These are phyloP conservation scores for Anthrax anthrax DNA, from an alignment of 2,888 invertebrate genomes.

Conservation along the genomic window DNA sequence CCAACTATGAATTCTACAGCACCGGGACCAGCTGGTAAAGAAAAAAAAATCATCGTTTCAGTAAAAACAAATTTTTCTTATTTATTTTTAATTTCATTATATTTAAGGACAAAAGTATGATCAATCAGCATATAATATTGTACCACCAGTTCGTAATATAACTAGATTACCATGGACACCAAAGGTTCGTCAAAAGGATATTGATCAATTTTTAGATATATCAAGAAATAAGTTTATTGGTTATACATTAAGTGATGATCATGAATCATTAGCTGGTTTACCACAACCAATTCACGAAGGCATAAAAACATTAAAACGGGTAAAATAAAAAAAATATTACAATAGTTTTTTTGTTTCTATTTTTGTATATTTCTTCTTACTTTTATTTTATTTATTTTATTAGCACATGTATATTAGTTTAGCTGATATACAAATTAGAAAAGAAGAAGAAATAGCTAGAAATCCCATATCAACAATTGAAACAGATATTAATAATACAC, in stretches of 20 bases:
- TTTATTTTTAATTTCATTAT: too few relatives aligned
- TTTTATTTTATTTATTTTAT: slow-evolving; percentile 9
- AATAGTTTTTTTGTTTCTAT: not conserved
- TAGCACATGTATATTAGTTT: slow-evolving; percentile 89
- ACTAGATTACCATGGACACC: slow-evolving; percentile 82
- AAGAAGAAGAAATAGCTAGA: slow-evolving; percentile 80
- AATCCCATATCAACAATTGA: slow-evolving; percentile 82
- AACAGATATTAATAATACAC: slow-evolving; percentile 61
- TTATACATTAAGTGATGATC: slow-evolving; percentile 75
- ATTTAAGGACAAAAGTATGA: slow-evolving; percentile 13
- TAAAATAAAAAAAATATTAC: slow-evolving; percentile 17
- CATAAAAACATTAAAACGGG: slow-evolving; percentile 70
- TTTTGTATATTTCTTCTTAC: slow-evolving; percentile 6
- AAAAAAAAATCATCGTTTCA: not conserved
- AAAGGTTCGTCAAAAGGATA: slow-evolving; percentile 86
- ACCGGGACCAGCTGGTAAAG: slow-evolving; percentile 9
- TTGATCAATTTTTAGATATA: slow-evolving; percentile 82
- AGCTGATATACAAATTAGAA: slow-evolving; percentile 79
- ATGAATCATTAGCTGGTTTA: slow-evolving; percentile 80
- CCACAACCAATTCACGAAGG: slow-evolving; percentile 97
- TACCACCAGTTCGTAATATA: slow-evolving; percentile 25
- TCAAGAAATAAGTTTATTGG: slow-evolving; percentile 93
- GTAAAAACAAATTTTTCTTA: too few relatives aligned
- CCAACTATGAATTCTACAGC: slow-evolving; percentile 22
- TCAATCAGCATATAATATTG: slow-evolving; percentile 11